Percentiles rank a stretch among this genome's conserved stretches.
Conservation (phyloP, 64 coral and sea anemone genomes). For the Montipora efflorescens region DNA sequence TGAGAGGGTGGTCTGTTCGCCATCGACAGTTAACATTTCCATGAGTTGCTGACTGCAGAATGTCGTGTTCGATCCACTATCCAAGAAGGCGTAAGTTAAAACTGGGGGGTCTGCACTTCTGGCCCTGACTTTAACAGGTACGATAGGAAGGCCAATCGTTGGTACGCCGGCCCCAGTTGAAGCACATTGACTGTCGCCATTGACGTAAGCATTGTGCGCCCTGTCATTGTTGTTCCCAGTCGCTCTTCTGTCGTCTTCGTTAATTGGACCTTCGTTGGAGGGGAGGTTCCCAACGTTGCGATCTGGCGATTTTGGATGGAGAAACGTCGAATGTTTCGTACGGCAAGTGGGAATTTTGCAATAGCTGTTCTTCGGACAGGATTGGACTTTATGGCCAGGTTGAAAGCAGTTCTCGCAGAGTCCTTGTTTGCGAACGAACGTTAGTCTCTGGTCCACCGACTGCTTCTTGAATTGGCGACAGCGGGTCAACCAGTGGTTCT, state of each 20-base stretch:
- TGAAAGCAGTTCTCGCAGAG: conserved; percentile 67
- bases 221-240: neutral
- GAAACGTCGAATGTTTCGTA: conserved; percentile 60
- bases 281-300: neutral
- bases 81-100: conserved; percentile 39
- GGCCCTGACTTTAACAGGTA: conserved; percentile 54
- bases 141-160: conserved; percentile 2
- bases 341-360: conserved; percentile 50
- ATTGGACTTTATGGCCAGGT: conserved; percentile 27
- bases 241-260: neutral
- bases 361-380: conserved; percentile 59
- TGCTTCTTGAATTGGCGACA: conserved; percentile 52
- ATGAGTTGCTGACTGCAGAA: conserved; percentile 55
- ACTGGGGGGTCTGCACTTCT: neutral
- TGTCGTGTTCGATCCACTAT: conserved; percentile 45
- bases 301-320: conserved; percentile 24
- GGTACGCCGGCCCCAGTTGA: neutral
- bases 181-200: neutral
- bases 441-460: conserved; percentile 20
- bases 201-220: conserved; percentile 21
- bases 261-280: neutral
- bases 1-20: neutral
- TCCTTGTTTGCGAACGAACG: conserved; percentile 30
- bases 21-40: neutral
- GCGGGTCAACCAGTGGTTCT: conserved; percentile 52